Base-by-base conservation (phyloP, 2,113 vertebrate species). In the Gopherus evgoodei region DNA sequence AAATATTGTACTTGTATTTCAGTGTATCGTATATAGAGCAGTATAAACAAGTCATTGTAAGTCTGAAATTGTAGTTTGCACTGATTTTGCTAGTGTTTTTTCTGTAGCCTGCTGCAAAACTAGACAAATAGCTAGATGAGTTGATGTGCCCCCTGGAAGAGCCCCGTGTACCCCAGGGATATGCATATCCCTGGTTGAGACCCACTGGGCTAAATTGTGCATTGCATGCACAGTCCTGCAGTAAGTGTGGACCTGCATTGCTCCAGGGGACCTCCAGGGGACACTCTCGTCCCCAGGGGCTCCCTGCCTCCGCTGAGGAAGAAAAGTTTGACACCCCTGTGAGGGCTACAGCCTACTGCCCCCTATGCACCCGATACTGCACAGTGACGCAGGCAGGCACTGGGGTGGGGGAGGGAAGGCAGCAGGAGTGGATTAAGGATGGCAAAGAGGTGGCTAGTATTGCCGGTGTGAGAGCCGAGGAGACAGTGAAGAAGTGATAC, bases 341-440 rank as follows among this genome's bases (percentile, higher is more conserved):
- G 13, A 42, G 38, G 16, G 11, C 10, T 42, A 24, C 38, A 44
- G 72, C 72, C 13, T 12, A 24, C 79, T 38, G 11, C 31, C 56
- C 47, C 31, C 13, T 1, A 0, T 0, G 0, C 0, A 86, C 38
- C 27, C 6, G 69, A 57, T 2, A 44, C 5, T 44, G 72, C 38
- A 25, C 38, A 12, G 42, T 22, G 11, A 25, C 11, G 22, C 22
- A 44, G 38, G 22, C 2, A 2, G 0, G 0, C 49, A 52, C 49
- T 5, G 7, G 59, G 57, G 62, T 6, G 75, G 14, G 11, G 1
- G 11, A 19, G n/a, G 65, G 82, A 44, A 6, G 82, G 91, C 21
- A 0, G 50, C 11, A 13, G 62, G 81, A 85, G 35, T 50, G 52
- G 47, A n/a, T 0, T 17, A 65, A 83, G 83, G 35, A 83, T 47